phyloP scores from a whole-genome alignment of 2,113 vertebrate species.

The Calyptommatus sinebrachiatus region DNA sequence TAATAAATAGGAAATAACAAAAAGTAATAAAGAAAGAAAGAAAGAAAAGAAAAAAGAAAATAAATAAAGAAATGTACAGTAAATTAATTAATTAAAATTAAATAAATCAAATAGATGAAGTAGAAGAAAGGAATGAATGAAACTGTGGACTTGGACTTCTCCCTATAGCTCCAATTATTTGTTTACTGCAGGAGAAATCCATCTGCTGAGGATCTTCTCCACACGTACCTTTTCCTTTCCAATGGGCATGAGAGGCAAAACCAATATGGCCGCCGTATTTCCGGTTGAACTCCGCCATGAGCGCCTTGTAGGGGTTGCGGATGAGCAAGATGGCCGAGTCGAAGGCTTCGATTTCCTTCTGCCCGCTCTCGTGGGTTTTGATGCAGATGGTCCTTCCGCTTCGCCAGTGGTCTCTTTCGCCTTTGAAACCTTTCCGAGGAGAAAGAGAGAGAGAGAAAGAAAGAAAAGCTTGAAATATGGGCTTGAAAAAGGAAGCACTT shows the following conservation, averaged over 20 bases:
- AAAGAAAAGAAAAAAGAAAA: no score
- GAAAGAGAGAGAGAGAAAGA: rapidly evolving
- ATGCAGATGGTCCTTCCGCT: slow-evolving; percentile 92
- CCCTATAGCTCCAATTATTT: no score
- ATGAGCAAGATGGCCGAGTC: slow-evolving; percentile 90
- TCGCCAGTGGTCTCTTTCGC: slow-evolving; percentile 93
- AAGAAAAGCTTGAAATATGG: rapidly evolving
- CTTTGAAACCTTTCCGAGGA: slow-evolving; percentile 85
- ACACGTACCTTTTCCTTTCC: slow-evolving; percentile 90
- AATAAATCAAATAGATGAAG: no score
- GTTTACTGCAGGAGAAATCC: background rate
- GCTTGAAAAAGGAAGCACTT: background rate
- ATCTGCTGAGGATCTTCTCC: background rate
- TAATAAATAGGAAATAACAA: no score
- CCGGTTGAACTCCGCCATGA: slow-evolving; percentile 98
- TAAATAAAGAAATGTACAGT: no score
- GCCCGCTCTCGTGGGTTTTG: slow-evolving; percentile 95
- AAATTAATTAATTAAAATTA: no score
- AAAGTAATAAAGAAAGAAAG: no score
- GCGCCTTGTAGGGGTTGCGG: slow-evolving; percentile 94
- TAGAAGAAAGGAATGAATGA: no score
- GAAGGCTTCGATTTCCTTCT: slow-evolving; percentile 92
- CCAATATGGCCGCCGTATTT: slow-evolving; percentile 95
- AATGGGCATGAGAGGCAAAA: slow-evolving; percentile 92
- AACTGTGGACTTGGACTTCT: no score